Conservation (phyloP, 2,888 invertebrate genomes). For the Phlogophora meticulosa region DNA sequence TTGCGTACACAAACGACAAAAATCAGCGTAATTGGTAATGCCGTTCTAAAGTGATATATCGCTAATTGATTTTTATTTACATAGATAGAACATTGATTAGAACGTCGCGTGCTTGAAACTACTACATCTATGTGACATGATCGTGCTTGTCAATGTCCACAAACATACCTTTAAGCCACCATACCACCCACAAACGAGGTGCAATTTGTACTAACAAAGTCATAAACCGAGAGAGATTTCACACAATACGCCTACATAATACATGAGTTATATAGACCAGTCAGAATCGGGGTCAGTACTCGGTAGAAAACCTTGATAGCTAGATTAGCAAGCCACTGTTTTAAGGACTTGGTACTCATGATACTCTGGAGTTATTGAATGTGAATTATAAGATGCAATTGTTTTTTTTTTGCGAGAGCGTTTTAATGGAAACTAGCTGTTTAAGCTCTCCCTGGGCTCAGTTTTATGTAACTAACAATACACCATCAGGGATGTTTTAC, state of each 20-base stretch:
- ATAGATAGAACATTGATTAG: no score
- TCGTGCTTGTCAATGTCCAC: no score
- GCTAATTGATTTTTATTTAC: no score
- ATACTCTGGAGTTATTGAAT: not conserved
- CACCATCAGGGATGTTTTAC: no score
- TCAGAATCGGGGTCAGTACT: constrained; percentile 68
- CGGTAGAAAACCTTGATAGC: constrained; percentile 68
- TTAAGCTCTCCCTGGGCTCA: no score
- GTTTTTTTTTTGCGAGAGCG: no score
- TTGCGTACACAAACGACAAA: no score
- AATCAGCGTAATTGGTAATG: no score
- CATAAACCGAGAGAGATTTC: constrained; percentile 44
- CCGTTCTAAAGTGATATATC: no score
- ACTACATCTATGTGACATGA: not conserved
- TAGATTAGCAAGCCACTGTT: constrained; percentile 25
- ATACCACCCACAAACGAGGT: not conserved
- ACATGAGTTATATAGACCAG: constrained; percentile 48
- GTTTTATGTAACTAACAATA: no score
- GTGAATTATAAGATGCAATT: no score
- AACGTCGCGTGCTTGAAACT: not conserved
- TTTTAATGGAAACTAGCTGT: no score
- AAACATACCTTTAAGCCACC: not conserved
- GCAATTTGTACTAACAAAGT: constrained; percentile 36
- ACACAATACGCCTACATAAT: constrained; percentile 53
- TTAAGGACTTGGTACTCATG: constrained; percentile 28